Conservation (phyloP, 1,140 invertebrate genomes). For the Anoplolepis gracilipes region DNA sequence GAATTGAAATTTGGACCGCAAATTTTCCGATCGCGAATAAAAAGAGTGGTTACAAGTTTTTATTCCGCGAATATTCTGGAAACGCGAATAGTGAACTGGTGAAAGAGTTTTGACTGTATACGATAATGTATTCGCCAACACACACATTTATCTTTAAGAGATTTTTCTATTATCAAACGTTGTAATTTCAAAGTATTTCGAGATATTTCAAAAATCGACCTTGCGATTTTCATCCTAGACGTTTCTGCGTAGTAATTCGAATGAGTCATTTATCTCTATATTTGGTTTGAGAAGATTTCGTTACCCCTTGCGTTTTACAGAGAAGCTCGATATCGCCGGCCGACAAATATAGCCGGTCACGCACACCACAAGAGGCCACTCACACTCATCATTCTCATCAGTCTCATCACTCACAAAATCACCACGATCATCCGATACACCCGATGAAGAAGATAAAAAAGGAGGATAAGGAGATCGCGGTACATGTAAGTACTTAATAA, state of each 20-base stretch:
- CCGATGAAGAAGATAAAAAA: conserved; percentile 84
- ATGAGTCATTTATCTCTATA: not conserved
- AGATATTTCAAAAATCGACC: conserved; percentile 35
- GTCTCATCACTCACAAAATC: conserved; percentile 83
- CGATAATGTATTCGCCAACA: conserved; percentile 12
- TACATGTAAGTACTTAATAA: conserved; percentile 80
- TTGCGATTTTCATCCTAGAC: not conserved
- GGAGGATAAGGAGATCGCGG: conserved; percentile 84
- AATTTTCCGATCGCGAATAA: too few relatives aligned
- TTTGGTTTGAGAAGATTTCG: not conserved
- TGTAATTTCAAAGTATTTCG: too few relatives aligned
- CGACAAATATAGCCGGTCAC: conserved; percentile 87
- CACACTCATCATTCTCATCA: conserved; percentile 84
- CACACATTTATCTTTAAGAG: not conserved
- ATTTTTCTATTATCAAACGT: not conserved
- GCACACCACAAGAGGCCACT: conserved; percentile 88
- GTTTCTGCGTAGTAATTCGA: not conserved
- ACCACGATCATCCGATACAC: conserved; percentile 86
- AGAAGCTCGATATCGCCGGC: conserved; percentile 87
- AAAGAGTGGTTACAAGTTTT: too few relatives aligned
- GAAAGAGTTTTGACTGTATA: too few relatives aligned
- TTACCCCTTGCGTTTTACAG: conserved; percentile 87
- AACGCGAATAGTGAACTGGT: too few relatives aligned
- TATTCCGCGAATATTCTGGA: too few relatives aligned
- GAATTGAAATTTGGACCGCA: too few relatives aligned